These are phyloP conservation scores for Bambusicola thoracicus DNA, from an alignment of 2,113 vertebrate genomes.

Conservation along the genomic window DNA sequence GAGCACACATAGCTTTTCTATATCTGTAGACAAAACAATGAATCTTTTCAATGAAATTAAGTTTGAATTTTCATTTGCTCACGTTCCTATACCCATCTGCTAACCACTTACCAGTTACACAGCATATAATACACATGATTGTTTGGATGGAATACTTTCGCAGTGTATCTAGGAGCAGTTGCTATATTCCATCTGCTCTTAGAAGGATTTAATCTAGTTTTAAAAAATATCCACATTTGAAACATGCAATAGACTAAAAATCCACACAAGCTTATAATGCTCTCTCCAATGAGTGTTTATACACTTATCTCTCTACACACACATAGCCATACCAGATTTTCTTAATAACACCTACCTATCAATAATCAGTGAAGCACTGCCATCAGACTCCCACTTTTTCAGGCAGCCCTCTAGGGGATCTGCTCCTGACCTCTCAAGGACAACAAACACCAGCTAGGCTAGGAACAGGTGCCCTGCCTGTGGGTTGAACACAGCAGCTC, in stretches of 20 bases:
- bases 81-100: not conserved
- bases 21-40: not conserved
- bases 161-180: not conserved
- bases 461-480: not conserved
- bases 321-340: not conserved
- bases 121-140: not conserved
- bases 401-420: not conserved
- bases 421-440: not conserved
- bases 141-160: not conserved
- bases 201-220: not conserved
- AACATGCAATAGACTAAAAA: not conserved
- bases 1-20: not conserved
- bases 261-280: not conserved
- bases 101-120: not conserved
- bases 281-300: not conserved
- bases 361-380: not conserved
- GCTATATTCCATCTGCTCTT: not conserved
- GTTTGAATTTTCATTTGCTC: not conserved
- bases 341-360: not conserved
- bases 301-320: not conserved
- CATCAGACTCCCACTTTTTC: not conserved
- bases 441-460: not conserved
- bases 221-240: accelerated
- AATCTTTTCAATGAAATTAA: not conserved
- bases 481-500: not conserved